Conservation (phyloP, 1,140 invertebrate genomes). For the Phymorhynchus buccinoides region DNA sequence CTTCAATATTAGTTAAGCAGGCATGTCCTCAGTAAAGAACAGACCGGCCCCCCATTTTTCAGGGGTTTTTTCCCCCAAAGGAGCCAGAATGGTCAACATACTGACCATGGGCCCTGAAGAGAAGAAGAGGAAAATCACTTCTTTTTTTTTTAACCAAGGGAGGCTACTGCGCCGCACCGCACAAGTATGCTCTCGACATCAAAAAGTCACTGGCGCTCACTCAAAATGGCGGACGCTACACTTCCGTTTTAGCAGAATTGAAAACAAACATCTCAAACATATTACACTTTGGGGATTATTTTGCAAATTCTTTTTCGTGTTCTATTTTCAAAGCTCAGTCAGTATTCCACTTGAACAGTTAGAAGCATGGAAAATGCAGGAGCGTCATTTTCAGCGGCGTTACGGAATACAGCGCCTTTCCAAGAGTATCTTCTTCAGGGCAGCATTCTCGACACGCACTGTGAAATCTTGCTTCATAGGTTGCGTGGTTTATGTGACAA, state of each 20-base stretch:
- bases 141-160: no score
- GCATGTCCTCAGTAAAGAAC: no score
- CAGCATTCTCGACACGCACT: slow-evolving; percentile 90
- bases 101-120: no score
- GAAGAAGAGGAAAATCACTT: no score
- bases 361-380: slow-evolving; percentile 27
- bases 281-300: background rate
- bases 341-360: no score
- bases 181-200: no score
- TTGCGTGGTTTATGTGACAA: slow-evolving; percentile 94
- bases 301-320: background rate
- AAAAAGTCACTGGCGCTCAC: no score
- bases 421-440: slow-evolving; percentile 90
- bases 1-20: no score
- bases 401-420: slow-evolving; percentile 52
- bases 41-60: no score
- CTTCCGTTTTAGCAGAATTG: background rate
- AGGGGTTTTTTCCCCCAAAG: no score
- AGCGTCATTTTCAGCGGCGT: slow-evolving; percentile 35
- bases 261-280: background rate
- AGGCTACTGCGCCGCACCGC: no score
- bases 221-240: background rate
- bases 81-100: no score
- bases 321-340: background rate
- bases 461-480: slow-evolving; percentile 92